A percentile compares a stretch with the other conserved stretches of the same genome.
Evolutionary conservation across 2,797 vertebrate species (phyloP).

Genomic region (Mustela erminea): DNA sequence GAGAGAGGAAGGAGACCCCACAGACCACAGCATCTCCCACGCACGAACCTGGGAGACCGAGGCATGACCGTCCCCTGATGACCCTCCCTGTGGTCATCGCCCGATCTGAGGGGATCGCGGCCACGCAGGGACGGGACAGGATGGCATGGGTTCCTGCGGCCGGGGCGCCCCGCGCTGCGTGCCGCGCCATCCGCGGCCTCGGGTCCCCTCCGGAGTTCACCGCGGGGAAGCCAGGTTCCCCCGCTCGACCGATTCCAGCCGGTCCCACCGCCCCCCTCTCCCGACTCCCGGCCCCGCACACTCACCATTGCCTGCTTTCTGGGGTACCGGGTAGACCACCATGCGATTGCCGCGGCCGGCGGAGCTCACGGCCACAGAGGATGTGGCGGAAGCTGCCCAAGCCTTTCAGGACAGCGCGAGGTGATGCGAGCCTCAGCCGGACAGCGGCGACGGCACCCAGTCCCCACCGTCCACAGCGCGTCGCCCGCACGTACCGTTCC

Average conservation of each 20-base stretch:
- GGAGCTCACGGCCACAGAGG: neutral
- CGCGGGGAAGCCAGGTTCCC: neutral
- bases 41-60: neutral
- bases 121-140: neutral
- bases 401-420: neutral
- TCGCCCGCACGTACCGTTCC: neutral
- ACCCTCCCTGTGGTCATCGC: neutral
- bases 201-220: neutral
- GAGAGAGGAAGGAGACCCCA: neutral
- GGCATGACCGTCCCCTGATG: neutral
- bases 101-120: neutral
- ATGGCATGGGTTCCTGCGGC: neutral
- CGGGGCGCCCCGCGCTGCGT: neutral
- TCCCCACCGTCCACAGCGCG: neutral
- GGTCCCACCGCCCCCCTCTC: no score
- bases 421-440: neutral
- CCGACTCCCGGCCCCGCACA: neutral
- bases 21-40: neutral
- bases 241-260: neutral
- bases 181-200: neutral
- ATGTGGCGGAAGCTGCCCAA: neutral
- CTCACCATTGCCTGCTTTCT: neutral
- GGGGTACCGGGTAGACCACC: neutral
- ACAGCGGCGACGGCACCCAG: neutral
- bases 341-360: neutral